These are phyloP conservation scores for Matsumurasca onukii DNA, from an alignment of 1,140 invertebrate species.

Conservation along the genomic window DNA sequence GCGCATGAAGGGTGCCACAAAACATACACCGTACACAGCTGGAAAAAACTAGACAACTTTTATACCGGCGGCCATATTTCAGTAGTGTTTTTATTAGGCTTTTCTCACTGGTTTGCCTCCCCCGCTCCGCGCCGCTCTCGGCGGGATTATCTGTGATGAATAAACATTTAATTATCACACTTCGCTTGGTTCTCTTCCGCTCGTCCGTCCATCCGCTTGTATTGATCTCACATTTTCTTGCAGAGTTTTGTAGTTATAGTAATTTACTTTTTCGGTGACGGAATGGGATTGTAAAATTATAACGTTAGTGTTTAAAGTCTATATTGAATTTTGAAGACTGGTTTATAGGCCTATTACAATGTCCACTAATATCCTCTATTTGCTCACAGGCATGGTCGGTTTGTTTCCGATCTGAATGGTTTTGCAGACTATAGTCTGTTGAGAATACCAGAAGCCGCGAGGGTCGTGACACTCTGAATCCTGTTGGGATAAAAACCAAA, in stretches of 20 bases:
- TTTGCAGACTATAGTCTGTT: too few relatives aligned
- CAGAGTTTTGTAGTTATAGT: too few relatives aligned
- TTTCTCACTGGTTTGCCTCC: slow-evolving; percentile 8
- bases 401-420: too few relatives aligned
- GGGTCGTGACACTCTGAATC: background rate
- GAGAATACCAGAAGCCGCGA: slow-evolving; percentile 11
- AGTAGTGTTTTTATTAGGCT: slow-evolving; percentile 36
- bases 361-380: too few relatives aligned
- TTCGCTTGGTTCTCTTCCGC: slow-evolving; percentile 19
- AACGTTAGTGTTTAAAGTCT: too few relatives aligned
- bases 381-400: too few relatives aligned
- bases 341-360: too few relatives aligned
- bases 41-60: slow-evolving; percentile 32
- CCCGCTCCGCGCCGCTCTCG: background rate
- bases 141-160: slow-evolving; percentile 28
- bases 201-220: background rate
- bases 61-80: slow-evolving; percentile 27
- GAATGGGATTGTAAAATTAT: too few relatives aligned
- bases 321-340: too few relatives aligned
- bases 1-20: slow-evolving; percentile 37
- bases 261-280: too few relatives aligned
- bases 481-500: slow-evolving; percentile 8
- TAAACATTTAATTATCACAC: slow-evolving; percentile 34
- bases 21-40: slow-evolving; percentile 36
- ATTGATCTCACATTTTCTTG: background rate